These are phyloP conservation scores for Sclerurus mexicanus DNA, from an alignment of 2,113 vertebrate genomes.

Conservation along the genomic window DNA sequence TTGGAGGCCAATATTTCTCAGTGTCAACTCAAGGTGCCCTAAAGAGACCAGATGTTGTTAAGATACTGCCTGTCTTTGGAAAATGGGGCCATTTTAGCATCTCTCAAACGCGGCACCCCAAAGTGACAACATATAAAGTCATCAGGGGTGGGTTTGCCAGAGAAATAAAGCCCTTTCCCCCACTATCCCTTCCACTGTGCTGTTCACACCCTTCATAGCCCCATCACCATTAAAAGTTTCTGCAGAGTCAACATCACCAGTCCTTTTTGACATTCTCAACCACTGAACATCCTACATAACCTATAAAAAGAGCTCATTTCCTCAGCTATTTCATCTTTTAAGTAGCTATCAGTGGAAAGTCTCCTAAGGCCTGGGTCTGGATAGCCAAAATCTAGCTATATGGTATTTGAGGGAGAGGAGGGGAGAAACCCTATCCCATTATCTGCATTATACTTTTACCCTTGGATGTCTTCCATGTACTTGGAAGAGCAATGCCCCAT, in stretches of 20 bases:
- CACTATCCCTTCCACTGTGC: neutral
- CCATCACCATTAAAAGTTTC: neutral
- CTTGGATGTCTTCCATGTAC: conserved; percentile 66
- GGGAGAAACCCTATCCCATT: conserved; percentile 61
- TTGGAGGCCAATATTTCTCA: neutral
- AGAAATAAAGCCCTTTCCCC: neutral
- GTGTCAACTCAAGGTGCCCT: neutral
- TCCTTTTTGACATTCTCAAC: conserved; percentile 17
- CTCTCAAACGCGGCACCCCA: neutral
- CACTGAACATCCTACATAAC: neutral
- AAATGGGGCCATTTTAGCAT: neutral
- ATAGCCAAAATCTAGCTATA: conserved; percentile 16
- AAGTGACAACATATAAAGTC: neutral
- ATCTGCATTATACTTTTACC: conserved; percentile 52
- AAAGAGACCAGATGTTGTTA: neutral
- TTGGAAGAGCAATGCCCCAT: conserved; percentile 53
- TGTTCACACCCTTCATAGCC: neutral
- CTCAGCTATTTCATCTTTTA: conserved; percentile 12
- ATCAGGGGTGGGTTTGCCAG: neutral
- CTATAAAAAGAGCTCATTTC: conserved; percentile 41
- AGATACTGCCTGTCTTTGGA: neutral
- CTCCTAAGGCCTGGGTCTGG: neutral
- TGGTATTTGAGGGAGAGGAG: conserved; percentile 41
- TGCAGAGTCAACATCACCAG: conserved; percentile 7
- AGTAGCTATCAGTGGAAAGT: neutral